Evolutionary conservation across 2,797 vertebrate genomes (phyloP).

Genomic region (Eulemur coronatus): DNA sequence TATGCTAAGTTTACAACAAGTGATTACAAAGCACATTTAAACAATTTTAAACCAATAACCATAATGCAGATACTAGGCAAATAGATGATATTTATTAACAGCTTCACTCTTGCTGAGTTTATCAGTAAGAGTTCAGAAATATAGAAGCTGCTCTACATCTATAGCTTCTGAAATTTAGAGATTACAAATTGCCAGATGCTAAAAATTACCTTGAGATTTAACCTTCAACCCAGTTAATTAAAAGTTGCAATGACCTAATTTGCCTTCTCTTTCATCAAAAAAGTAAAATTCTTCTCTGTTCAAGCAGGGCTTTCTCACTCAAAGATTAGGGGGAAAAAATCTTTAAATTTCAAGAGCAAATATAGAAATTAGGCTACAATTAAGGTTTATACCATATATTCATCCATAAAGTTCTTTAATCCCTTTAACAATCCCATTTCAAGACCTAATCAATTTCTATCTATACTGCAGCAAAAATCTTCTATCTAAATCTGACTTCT

Average conservation of each 20-base stretch:
- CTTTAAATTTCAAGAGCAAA: not conserved
- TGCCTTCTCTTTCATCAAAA: not conserved
- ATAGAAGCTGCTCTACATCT: not conserved
- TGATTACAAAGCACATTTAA: conserved; percentile 21
- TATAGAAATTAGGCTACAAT: not conserved
- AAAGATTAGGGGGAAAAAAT: not conserved
- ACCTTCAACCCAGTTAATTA: not conserved
- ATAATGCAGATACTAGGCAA: not conserved
- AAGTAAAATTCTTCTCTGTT: not conserved
- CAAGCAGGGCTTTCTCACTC: not conserved
- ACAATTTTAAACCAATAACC: conserved; percentile 18
- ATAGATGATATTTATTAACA: not conserved
- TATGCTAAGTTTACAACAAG: not conserved
- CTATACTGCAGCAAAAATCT: not conserved
- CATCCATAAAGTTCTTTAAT: not conserved
- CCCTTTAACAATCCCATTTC: not conserved
- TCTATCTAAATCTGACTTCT: not conserved
- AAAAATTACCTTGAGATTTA: conserved; percentile 40
- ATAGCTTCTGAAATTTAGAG: conserved; percentile 25
- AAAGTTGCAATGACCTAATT: not conserved
- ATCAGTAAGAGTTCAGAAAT: not conserved
- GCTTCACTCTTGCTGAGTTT: not conserved
- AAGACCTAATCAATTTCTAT: not conserved
- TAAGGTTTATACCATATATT: not conserved
- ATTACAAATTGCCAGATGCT: not conserved